Percentiles rank a stretch among this genome's conserved stretches.
These are phyloP conservation scores for Microhierax caerulescens DNA, from an alignment of 2,797 vertebrate species.

Conservation along the genomic window DNA sequence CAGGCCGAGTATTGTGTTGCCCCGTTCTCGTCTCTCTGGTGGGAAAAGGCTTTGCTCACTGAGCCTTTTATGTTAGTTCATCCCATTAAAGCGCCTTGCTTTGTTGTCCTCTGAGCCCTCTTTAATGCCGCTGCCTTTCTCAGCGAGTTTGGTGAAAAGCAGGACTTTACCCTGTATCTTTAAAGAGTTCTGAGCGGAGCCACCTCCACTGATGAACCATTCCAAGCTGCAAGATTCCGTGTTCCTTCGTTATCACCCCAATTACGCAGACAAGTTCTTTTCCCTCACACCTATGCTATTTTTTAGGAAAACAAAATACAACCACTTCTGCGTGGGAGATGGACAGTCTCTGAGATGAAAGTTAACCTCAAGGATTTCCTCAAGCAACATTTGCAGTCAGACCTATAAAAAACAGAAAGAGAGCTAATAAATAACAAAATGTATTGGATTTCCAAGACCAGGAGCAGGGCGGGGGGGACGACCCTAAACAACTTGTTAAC, in stretches of 20 bases:
- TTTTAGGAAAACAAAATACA: not conserved
- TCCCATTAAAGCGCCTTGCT: slow-evolving; percentile 57
- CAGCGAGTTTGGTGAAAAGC: slow-evolving; percentile 55
- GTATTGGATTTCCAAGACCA: not conserved
- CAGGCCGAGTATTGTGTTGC: not conserved
- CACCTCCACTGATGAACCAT: not conserved
- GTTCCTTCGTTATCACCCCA: not conserved
- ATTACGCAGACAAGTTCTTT: not conserved
- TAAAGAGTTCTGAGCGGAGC: not conserved
- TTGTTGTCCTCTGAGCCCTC: slow-evolving; percentile 60
- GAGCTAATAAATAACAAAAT: not conserved
- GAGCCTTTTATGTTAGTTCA: slow-evolving; percentile 47
- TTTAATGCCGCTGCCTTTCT: slow-evolving; percentile 40
- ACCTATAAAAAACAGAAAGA: not conserved
- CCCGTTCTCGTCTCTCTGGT: not conserved
- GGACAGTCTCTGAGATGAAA: not conserved
- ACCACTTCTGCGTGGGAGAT: not conserved
- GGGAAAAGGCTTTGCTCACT: slow-evolving; percentile 52
- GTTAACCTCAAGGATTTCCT: not conserved
- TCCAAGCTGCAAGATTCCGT: not conserved
- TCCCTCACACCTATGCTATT: not conserved
- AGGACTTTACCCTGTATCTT: not conserved
- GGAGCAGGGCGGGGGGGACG: not conserved
- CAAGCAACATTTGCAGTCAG: not conserved
- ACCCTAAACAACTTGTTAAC: not conserved